Conservation (phyloP, 2,797 vertebrate species). For the Paguma larvata region DNA sequence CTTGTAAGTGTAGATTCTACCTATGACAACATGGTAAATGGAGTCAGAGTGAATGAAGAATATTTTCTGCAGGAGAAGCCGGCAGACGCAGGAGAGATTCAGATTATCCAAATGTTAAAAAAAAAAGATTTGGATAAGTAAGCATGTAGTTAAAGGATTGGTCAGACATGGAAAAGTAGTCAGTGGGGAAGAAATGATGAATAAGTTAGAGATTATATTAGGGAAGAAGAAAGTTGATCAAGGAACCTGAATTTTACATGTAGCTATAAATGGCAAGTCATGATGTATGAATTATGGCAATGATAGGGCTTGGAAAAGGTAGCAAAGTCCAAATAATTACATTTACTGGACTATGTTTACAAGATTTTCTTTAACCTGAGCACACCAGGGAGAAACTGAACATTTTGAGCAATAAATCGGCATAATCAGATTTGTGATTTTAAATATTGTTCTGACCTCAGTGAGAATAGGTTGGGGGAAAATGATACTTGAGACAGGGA, state of each 20-base stretch:
- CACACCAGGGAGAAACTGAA: neutral
- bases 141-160: neutral
- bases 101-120: neutral
- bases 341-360: neutral
- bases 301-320: accelerated
- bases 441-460: neutral
- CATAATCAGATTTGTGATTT: neutral
- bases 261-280: neutral
- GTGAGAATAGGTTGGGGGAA: neutral
- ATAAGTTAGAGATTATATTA: neutral
- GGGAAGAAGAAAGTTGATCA: neutral
- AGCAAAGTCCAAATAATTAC: neutral
- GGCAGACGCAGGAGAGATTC: neutral
- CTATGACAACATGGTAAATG: neutral
- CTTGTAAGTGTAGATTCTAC: neutral
- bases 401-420: neutral
- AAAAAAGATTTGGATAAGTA: neutral
- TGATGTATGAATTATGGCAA: neutral
- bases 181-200: neutral
- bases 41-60: neutral
- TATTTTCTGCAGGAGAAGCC: neutral
- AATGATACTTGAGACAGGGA: neutral
- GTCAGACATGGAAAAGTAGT: neutral
- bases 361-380: neutral
- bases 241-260: neutral